phyloP scores from a whole-genome alignment of 37 sponge, comb jelly and placozoan species.

The Tethya wilhelma region DNA sequence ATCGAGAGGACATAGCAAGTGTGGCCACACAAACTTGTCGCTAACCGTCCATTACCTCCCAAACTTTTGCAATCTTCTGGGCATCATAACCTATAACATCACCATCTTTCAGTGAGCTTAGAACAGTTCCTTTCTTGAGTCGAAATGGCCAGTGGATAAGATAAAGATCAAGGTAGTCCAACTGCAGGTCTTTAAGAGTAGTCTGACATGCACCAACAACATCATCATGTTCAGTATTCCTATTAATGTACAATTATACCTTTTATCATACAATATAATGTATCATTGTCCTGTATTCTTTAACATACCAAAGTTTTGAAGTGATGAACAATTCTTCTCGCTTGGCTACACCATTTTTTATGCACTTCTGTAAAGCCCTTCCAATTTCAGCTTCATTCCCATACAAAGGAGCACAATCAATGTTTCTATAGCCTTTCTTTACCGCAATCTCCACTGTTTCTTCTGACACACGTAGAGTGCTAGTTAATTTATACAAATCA shows the following conservation, averaged over 20 bases:
- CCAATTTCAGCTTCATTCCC: slow-evolving; percentile 86
- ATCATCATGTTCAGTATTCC: too few species aligned
- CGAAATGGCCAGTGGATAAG: slow-evolving; percentile 69
- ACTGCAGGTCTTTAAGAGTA: slow-evolving; percentile 74
- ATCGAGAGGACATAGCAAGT: background rate
- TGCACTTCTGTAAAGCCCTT: slow-evolving; percentile 64
- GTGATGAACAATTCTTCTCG: slow-evolving; percentile 83
- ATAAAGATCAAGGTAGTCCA: slow-evolving; percentile 91
- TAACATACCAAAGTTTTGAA: slow-evolving; percentile 78
- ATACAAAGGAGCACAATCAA: slow-evolving; percentile 87
- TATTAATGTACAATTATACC: too few species aligned
- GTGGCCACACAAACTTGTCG: background rate
- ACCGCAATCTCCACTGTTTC: slow-evolving; percentile 67
- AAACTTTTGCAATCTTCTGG: slow-evolving; percentile 31
- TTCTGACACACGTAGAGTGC: slow-evolving; percentile 55
- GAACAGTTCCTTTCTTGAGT: slow-evolving; percentile 13
- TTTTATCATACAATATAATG: too few species aligned
- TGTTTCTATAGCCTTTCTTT: slow-evolving; percentile 74
- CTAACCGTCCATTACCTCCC: slow-evolving; percentile 31
- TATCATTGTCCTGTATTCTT: too few species aligned
- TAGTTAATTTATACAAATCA: slow-evolving; percentile 54
- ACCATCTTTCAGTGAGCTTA: background rate
- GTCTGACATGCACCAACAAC: slow-evolving; percentile 44
- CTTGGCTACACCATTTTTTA: slow-evolving; percentile 77
- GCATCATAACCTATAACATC: slow-evolving; percentile 43